Evolutionary conservation across 2,888 invertebrate species (phyloP).

Genomic region (Shargacucullia verbasci): DNA sequence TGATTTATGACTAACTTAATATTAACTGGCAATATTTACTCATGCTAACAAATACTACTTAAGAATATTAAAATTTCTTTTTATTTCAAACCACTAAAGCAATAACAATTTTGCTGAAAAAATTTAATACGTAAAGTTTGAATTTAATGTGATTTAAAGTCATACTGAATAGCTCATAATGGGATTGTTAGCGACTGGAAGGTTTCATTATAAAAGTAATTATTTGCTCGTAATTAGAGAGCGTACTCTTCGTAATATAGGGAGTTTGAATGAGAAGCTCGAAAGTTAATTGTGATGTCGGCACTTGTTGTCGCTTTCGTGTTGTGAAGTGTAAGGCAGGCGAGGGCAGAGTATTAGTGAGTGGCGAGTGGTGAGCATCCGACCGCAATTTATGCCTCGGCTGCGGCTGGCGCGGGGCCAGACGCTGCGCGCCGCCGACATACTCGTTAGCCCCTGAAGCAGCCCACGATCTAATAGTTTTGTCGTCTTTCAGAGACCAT

Average conservation of each 20-base stretch:
- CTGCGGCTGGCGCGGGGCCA: conserved; percentile 75
- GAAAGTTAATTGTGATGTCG: conserved; percentile 48
- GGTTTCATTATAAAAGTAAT: conserved; percentile 34
- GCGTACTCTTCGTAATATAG: conserved; percentile 10
- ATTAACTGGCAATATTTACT: conserved; percentile 5
- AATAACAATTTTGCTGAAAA: conserved; percentile 5
- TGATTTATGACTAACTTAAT: conserved; percentile 5
- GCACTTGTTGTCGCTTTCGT: conserved; percentile 72
- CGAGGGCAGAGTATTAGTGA: conserved; percentile 46
- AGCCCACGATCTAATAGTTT: conserved; percentile 80
- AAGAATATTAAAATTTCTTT: conserved; percentile 7
- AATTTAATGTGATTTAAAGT: conserved; percentile 11
- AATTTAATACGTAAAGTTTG: conserved; percentile 13
- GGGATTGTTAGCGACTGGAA: conserved; percentile 20
- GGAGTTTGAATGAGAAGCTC: conserved; percentile 17
- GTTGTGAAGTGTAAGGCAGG: conserved; percentile 45
- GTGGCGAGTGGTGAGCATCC: conserved; percentile 53
- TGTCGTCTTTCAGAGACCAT: conserved; percentile 74
- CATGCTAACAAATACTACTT: conserved; percentile 1
- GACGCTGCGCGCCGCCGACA: conserved; percentile 63
- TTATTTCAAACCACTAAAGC: too few relatives aligned
- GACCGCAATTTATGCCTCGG: conserved; percentile 76
- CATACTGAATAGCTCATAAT: conserved; percentile 6
- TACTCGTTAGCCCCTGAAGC: conserved; percentile 78
- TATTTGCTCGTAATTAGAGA: conserved; percentile 34